A percentile compares a stretch with the other conserved stretches of the same genome.
Conservation (phyloP, 1,140 invertebrate genomes). For the Hylaeus volcanicus region DNA sequence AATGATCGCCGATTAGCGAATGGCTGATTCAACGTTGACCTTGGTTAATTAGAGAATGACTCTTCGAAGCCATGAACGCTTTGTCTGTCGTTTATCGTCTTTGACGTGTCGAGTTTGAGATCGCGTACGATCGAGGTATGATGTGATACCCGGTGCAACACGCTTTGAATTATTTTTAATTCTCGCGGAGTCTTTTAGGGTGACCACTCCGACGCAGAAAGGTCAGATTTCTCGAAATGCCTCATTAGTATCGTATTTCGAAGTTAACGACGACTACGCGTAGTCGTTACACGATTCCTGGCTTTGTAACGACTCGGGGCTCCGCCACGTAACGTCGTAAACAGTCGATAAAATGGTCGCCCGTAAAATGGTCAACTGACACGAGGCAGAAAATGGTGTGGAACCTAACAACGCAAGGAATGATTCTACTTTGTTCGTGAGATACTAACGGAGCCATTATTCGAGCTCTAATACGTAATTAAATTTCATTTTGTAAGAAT, state of each 20-base stretch:
- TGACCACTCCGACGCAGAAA: too few species aligned
- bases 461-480: neutral
- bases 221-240: neutral
- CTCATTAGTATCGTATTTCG: slow-evolving; percentile 32
- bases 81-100: neutral
- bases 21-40: slow-evolving; percentile 55
- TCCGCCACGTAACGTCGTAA: slow-evolving; percentile 56
- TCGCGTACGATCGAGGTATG: neutral
- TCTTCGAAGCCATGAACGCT: neutral
- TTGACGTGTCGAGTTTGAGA: neutral
- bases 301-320: slow-evolving; percentile 38
- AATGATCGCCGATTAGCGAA: slow-evolving; percentile 55
- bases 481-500: too few species aligned
- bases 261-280: slow-evolving; percentile 19
- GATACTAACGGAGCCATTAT: neutral
- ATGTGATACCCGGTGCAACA: neutral
- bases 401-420: slow-evolving; percentile 11
- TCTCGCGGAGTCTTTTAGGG: too few species aligned
- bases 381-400: slow-evolving; percentile 31
- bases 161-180: neutral
- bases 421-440: neutral
- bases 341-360: slow-evolving; percentile 28
- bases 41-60: slow-evolving; percentile 56
- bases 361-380: slow-evolving; percentile 56
- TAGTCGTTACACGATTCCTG: slow-evolving; percentile 47